phyloP scores from a whole-genome alignment of 1,140 invertebrate species.

The Trissolcus basalis region DNA sequence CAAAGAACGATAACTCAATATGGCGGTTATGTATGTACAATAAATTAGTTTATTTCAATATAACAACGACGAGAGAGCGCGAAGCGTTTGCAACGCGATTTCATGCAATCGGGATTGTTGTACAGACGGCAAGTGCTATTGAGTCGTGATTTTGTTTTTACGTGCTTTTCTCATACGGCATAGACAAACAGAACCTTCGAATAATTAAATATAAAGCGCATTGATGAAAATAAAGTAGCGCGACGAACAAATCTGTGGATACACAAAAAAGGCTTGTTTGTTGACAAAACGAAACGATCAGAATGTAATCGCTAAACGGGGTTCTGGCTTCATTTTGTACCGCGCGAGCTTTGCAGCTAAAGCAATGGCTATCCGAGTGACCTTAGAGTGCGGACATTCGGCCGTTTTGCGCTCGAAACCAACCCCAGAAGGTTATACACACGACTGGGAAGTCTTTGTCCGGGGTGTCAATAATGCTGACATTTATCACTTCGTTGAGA shows the following conservation, averaged over 20 bases:
- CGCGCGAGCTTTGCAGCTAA: not conserved
- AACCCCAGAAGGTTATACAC: slow-evolving; percentile 93
- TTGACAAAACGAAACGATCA: too few species aligned
- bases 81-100: not conserved
- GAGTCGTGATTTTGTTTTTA: too few species aligned
- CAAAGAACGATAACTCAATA: slow-evolving; percentile 38
- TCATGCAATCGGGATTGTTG: not conserved
- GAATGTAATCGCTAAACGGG: not conserved
- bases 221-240: not conserved
- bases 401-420: slow-evolving; percentile 86
- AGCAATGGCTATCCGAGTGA: slow-evolving; percentile 86
- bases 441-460: slow-evolving; percentile 98
- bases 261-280: too few species aligned
- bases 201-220: not conserved
- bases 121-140: too few species aligned
- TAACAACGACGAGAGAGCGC: not conserved
- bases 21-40: slow-evolving; percentile 43
- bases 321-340: not conserved
- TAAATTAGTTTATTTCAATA: slow-evolving; percentile 29
- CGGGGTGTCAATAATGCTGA: slow-evolving; percentile 88
- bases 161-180: too few species aligned
- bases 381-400: slow-evolving; percentile 93
- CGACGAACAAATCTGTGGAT: too few species aligned
- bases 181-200: too few species aligned
- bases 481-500: slow-evolving; percentile 94